phyloP scores from a whole-genome alignment of 1,140 invertebrate genomes.

The Sminthurides bifidus region DNA sequence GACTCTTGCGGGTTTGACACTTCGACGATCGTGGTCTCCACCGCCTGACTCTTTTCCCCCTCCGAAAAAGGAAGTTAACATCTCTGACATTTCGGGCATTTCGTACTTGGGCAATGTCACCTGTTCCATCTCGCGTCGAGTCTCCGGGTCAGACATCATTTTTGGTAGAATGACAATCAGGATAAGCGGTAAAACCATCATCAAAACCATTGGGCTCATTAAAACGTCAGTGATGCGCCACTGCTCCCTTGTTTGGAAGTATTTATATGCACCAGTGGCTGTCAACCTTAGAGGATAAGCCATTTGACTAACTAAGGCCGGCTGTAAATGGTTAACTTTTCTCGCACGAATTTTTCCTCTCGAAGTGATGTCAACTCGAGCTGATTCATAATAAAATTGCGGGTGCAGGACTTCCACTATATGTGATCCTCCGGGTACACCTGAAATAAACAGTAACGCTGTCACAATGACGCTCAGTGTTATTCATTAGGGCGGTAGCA shows the following conservation, averaged over 20 bases:
- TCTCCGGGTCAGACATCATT: constrained; percentile 93
- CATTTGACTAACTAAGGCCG: constrained; percentile 70
- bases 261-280: constrained; percentile 63
- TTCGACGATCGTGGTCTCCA: constrained; percentile 35
- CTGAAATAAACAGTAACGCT: too few species aligned
- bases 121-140: constrained; percentile 84
- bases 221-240: constrained; percentile 90
- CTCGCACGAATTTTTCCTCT: constrained; percentile 92
- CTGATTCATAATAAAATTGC: constrained; percentile 79
- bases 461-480: too few species aligned
- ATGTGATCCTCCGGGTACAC: constrained; percentile 87
- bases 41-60: constrained; percentile 43
- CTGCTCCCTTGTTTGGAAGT: constrained; percentile 88
- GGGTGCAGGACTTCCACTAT: constrained; percentile 85
- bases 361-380: constrained; percentile 86
- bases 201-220: constrained; percentile 94
- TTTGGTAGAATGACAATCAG: constrained; percentile 88
- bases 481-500: too few species aligned
- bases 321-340: constrained; percentile 89
- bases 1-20: constrained; percentile 51
- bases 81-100: constrained; percentile 82
- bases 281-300: constrained; percentile 84
- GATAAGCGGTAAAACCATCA: constrained; percentile 88
- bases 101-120: constrained; percentile 69
- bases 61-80: constrained; percentile 66